Evolutionary conservation across 1,140 invertebrate species (phyloP).

Genomic region (Ips nitidus): DNA sequence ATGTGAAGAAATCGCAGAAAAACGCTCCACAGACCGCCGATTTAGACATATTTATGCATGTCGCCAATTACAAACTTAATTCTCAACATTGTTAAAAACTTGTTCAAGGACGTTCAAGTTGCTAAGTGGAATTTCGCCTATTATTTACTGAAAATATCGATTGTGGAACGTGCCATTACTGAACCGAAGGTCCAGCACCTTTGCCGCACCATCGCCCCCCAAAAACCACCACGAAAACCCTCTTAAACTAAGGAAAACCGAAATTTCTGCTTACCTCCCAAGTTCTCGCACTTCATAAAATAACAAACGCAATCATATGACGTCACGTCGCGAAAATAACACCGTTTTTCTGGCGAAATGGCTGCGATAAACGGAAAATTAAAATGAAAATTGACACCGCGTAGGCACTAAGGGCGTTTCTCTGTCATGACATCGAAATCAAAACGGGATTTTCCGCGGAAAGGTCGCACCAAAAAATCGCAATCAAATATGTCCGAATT

Average conservation of each 20-base stretch:
- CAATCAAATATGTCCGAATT: conserved; percentile 45
- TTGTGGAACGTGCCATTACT: conserved; percentile 26
- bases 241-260: conserved; percentile 9
- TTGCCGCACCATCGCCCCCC: not conserved
- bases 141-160: conserved; percentile 38
- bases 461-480: conserved; percentile 38
- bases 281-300: conserved; percentile 41
- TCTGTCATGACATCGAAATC: conserved; percentile 44
- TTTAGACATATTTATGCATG: conserved; percentile 5
- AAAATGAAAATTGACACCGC: conserved; percentile 27
- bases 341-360: conserved; percentile 25
- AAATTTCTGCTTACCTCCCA: conserved; percentile 37
- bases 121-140: conserved; percentile 25
- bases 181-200: conserved; percentile 9
- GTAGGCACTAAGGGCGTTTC: conserved; percentile 31
- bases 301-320: conserved; percentile 45
- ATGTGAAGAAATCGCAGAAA: no score
- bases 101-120: conserved; percentile 44
- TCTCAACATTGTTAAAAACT: conserved; percentile 36
- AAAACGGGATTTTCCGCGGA: conserved; percentile 31
- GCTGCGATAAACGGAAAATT: conserved; percentile 32
- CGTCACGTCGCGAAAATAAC: conserved; percentile 41
- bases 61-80: conserved; percentile 2
- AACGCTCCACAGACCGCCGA: not conserved
- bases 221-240: not conserved